Conservation (phyloP, 2,888 invertebrate species). For the Antitype chi region DNA sequence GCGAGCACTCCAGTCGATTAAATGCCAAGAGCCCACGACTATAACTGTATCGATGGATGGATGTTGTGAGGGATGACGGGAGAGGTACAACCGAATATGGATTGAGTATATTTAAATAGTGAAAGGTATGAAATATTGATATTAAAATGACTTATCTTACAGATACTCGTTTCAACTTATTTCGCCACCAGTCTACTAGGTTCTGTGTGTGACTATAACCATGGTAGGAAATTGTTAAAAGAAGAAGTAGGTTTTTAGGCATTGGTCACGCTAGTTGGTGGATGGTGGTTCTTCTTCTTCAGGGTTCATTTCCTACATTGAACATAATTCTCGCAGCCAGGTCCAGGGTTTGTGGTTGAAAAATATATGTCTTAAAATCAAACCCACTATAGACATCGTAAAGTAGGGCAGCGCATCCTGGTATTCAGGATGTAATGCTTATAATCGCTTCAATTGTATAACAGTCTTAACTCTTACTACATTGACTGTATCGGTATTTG, state of each 20-base stretch:
- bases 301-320: no score
- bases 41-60: slow-evolving; percentile 37
- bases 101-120: slow-evolving; percentile 34
- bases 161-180: neutral
- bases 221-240: neutral
- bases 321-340: no score
- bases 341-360: neutral
- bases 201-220: neutral
- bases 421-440: neutral
- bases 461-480: slow-evolving; percentile 30
- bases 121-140: slow-evolving; percentile 14
- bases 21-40: slow-evolving; percentile 43
- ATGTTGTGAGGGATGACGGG: slow-evolving; percentile 34
- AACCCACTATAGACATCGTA: neutral
- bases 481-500: slow-evolving; percentile 55
- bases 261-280: neutral
- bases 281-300: neutral
- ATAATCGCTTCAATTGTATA: slow-evolving; percentile 27
- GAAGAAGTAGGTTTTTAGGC: neutral
- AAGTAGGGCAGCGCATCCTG: neutral
- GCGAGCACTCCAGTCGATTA: slow-evolving; percentile 52
- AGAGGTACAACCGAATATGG: slow-evolving; percentile 7
- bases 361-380: neutral
- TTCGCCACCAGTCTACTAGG: neutral
- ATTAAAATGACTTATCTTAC: neutral